Base-by-base conservation (phyloP, 1,140 invertebrate genomes). In the Heliconius eleuchia region DNA sequence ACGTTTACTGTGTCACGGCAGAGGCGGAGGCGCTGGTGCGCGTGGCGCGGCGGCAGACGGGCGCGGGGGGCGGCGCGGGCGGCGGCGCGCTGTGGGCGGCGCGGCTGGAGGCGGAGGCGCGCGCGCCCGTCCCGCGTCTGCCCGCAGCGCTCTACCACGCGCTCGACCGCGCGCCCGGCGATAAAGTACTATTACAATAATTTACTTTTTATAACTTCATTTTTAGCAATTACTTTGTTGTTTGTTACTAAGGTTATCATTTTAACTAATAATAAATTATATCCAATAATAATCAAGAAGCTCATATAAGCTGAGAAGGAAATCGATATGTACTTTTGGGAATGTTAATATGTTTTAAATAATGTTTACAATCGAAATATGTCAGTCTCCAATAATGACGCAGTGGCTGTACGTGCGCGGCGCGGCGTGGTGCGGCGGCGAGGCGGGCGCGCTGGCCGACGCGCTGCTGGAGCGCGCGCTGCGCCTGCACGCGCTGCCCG, bases 401-500 rank as follows among this genome's bases (percentile, higher is more conserved):
- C 81, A 84, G 86, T 88, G 86, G 86, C 39, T 84, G 84, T 79
- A 83, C 83, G 86, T 89, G 83, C 85, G 85, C 72, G 84, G 82
- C 70, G 88, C 86, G 82, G 82, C 85, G 83, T 82, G 82, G 85
- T 78, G 83, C 81, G 86, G 85, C 46, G 84, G 71, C 1, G 82
- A 81, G 60, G 87, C 83, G 80, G 73, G 39, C 18, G 84, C 80
- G 76, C 83, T 88, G 73, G 80, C 84, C 23, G 89, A 88, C 81
- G 80, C 81, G 82, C 82, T 88, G 81, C 88, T 88, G 46, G 84
- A 87, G 75, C 81, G 84, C 42, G 76, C 77, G 81, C 85, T 87
- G 83, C 84, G 86, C 16, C 78, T 85, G 79, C 87, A 87, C 84
- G 85, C 85, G 80, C 85, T 89, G 75, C 84, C 79, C 42, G 84